Evolutionary conservation across 2,888 invertebrate genomes (phyloP), one percentile per base, ranked within the genome.

Genomic region (Drosophila subquinaria): DNA sequence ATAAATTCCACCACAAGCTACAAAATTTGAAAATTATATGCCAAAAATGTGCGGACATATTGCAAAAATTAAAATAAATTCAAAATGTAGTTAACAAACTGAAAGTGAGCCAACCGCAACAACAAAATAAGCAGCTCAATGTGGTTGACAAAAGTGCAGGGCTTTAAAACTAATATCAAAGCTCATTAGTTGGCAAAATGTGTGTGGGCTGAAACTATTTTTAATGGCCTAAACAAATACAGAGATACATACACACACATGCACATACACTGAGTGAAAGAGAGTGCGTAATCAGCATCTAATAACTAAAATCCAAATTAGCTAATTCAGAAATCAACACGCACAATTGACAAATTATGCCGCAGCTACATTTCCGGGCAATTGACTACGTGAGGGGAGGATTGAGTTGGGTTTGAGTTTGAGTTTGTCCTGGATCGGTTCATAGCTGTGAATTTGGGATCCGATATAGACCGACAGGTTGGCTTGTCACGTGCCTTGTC

Each of bases 251-350:
- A 10, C 11, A 48, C 30, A 59, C 20, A 62, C 27, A 51, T 15
- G 9, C 4, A 0, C n/a, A n/a, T n/a, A n/a, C n/a, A 27, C 23
- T 27, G 23, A 27, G 27, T 6, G 27, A 62, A 36, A 69, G 57
- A 69, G 63, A 55, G 76, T 53, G 75, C 69, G 76, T 89, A 88
- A 90, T 89, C 87, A 81, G 73, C 80, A 81, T 79, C 78, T 89
- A 87, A 87, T 87, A 90, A 90, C 87, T 84, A 86, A 87, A 90
- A 87, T 87, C 85, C 76, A 89, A 90, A 88, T 88, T 88, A 90
- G 88, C 89, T 84, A 90, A 90, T 89, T 88, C 90, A 84, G 90
- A 88, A 88, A 88, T 90, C 90, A 90, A 87, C 89, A 90, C 84
- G 89, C 87, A 89, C 90, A 87, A 87, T 87, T 87, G 87, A 90